Conservation (phyloP, 2,888 invertebrate species). For the Coenonympha arcania region DNA sequence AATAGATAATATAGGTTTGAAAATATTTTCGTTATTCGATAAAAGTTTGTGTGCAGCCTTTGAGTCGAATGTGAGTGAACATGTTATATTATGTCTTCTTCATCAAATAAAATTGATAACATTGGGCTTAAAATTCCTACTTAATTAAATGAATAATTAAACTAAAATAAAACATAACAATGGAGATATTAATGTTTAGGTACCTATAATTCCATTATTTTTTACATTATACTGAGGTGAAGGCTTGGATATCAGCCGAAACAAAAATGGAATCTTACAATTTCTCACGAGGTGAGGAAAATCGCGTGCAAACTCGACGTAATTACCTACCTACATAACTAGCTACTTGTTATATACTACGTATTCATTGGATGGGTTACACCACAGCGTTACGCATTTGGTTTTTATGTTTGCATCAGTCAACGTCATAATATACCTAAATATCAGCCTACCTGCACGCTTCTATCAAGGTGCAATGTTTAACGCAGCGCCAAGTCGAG, state of each 20-base stretch:
- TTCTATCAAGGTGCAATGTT: no score
- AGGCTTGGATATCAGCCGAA: constrained; percentile 14
- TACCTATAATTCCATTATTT: not conserved
- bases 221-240: constrained; percentile 15
- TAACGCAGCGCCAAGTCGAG: no score
- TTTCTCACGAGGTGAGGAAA: constrained; percentile 20
- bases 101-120: no score
- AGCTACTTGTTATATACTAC: not conserved
- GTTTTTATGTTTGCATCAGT: not conserved
- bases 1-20: no score
- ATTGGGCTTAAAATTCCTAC: no score
- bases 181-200: not conserved
- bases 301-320: constrained; percentile 14
- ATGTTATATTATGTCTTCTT: no score
- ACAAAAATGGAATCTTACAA: constrained; percentile 8
- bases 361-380: constrained; percentile 10
- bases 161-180: no score
- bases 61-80: no score
- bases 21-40: no score
- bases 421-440: not conserved
- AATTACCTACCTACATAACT: not conserved
- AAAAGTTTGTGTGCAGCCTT: no score
- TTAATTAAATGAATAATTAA: no score
- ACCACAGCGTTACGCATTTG: constrained; percentile 14
- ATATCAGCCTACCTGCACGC: no score